A percentile compares a stretch with the other conserved stretches of the same genome.
Conservation (phyloP, 2,113 vertebrate genomes). For the Benitochromis conjunctus region DNA sequence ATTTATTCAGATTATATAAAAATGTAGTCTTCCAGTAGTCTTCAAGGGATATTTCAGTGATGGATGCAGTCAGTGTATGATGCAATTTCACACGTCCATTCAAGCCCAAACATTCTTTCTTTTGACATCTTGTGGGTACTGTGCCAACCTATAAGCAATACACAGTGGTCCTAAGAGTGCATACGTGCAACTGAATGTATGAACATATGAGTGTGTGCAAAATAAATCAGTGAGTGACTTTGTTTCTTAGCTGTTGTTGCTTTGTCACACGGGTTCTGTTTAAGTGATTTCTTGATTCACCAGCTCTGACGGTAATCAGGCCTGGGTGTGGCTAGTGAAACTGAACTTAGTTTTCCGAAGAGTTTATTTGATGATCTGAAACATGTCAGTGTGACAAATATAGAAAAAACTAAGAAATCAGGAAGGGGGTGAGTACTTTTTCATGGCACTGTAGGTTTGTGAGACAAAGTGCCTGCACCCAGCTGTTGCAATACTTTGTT, state of each 20-base stretch:
- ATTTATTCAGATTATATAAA: too few species aligned
- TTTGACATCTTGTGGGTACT: neutral
- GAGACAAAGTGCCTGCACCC: neutral
- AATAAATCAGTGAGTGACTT: neutral
- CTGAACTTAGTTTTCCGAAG: neutral
- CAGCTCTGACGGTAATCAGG: neutral
- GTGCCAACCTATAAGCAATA: neutral
- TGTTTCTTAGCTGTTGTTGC: neutral
- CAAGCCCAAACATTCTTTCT: slow-evolving; percentile 15
- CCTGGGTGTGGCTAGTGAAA: neutral
- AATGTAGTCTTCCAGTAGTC: too few species aligned
- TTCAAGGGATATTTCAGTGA: neutral
- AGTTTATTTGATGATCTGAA: neutral
- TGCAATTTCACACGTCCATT: slow-evolving; percentile 11
- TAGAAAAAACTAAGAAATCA: neutral
- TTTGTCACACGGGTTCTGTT: neutral
- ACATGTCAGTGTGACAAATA: neutral
- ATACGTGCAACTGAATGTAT: neutral
- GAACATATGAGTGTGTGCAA: neutral
- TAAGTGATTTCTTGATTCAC: neutral
- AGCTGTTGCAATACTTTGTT: neutral
- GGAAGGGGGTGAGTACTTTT: neutral
- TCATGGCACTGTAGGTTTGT: neutral
- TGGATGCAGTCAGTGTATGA: neutral
- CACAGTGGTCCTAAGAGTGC: neutral